phyloP scores from a whole-genome alignment of 2,113 vertebrate species.

The Pluvianellus socialis region DNA sequence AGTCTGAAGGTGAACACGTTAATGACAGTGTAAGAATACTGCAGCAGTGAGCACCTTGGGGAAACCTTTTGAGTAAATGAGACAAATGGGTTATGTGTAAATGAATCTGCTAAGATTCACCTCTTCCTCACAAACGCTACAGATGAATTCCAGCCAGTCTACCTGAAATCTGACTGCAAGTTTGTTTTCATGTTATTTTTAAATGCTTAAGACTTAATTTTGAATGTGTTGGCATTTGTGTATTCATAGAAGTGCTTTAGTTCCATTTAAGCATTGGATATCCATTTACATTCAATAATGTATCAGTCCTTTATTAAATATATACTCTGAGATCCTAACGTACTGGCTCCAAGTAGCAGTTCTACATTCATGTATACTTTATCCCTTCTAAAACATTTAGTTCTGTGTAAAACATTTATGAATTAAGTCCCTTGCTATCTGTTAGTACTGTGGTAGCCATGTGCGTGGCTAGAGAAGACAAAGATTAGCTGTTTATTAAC shows the following conservation, averaged over 20 bases:
- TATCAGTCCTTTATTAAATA: conserved; percentile 4
- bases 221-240: background rate
- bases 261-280: background rate
- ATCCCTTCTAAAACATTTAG: conserved; percentile 31
- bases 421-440: background rate
- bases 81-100: background rate
- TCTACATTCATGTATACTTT: conserved; percentile 5
- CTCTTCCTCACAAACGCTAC: background rate
- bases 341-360: background rate
- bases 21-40: background rate
- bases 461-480: background rate
- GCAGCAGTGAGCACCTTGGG: background rate
- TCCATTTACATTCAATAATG: background rate
- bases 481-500: conserved; percentile 58
- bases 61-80: background rate
- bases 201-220: background rate
- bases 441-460: background rate
- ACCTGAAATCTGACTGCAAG: background rate
- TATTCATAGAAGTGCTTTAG: background rate
- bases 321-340: background rate
- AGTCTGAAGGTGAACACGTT: background rate
- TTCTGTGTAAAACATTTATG: background rate
- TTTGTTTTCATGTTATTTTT: background rate
- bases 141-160: background rate
- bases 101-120: background rate